A percentile compares a stretch with the other conserved stretches of the same genome.
Evolutionary conservation across 1,140 invertebrate genomes (phyloP).

Genomic region (Apis cerana): DNA sequence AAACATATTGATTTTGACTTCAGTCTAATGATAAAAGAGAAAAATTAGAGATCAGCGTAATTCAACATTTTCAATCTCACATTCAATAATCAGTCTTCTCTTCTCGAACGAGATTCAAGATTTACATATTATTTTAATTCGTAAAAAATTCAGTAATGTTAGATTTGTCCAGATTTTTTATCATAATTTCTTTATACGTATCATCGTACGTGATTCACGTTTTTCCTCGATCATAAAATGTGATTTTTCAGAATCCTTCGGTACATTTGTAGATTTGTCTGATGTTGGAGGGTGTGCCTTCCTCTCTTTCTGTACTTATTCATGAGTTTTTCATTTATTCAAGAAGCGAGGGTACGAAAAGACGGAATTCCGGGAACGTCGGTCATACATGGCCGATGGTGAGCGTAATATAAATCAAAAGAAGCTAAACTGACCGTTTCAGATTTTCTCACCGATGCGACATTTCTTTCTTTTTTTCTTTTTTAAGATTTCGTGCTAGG

Average conservation of each 20-base stretch:
- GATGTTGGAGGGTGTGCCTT: constrained; percentile 29
- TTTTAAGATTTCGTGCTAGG: too few species aligned
- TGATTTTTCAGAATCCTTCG: constrained; percentile 53
- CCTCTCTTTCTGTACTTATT: constrained; percentile 71
- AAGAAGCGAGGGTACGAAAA: constrained; percentile 68
- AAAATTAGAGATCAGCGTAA: too few species aligned
- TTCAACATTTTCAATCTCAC: too few species aligned
- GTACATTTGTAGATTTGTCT: constrained; percentile 53
- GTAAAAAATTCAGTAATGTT: too few species aligned
- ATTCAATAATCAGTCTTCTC: too few species aligned
- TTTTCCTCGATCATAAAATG: constrained; percentile 48
- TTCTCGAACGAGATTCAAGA: too few species aligned
- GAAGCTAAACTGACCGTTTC: constrained; percentile 54
- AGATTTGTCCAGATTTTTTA: too few species aligned
- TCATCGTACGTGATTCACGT: neutral
- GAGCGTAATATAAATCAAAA: constrained; percentile 67
- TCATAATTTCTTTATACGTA: too few species aligned
- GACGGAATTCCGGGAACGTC: constrained; percentile 56
- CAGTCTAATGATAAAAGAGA: too few species aligned
- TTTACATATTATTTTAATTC: too few species aligned
- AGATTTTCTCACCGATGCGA: constrained; percentile 43
- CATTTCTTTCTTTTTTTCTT: too few species aligned
- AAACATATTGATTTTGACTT: too few species aligned
- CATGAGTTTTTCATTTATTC: constrained; percentile 78
- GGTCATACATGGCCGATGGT: constrained; percentile 66